phyloP scores from a whole-genome alignment of 2,888 invertebrate species.

The Metopia argyrocephala region DNA sequence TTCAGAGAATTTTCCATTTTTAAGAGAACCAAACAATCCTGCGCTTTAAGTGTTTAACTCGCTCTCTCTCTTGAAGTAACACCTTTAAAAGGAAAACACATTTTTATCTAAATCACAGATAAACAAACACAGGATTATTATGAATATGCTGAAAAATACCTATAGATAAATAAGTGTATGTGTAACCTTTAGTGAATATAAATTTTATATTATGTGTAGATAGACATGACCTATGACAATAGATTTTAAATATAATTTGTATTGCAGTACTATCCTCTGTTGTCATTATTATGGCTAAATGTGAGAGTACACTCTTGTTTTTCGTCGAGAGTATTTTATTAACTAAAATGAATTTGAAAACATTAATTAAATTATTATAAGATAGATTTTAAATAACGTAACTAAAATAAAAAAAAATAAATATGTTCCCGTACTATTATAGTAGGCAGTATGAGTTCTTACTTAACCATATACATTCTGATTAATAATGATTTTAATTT shows the following conservation, averaged over 20 bases:
- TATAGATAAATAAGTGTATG: background rate
- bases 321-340: background rate
- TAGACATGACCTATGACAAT: slow-evolving; percentile 61
- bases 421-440: too few relatives aligned
- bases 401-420: too few relatives aligned
- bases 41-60: background rate
- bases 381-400: slow-evolving; percentile 22
- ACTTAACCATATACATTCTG: too few relatives aligned
- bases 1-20: background rate
- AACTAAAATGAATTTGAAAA: background rate
- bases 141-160: too few relatives aligned
- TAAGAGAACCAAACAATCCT: slow-evolving; percentile 36
- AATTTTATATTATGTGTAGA: too few relatives aligned
- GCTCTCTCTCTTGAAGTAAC: background rate
- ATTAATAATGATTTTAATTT: slow-evolving; percentile 5
- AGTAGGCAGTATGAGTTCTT: too few relatives aligned
- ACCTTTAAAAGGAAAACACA: slow-evolving; percentile 6
- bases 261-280: background rate
- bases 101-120: slow-evolving; percentile 48
- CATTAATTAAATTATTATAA: slow-evolving; percentile 34
- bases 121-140: too few relatives aligned
- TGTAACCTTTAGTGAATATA: slow-evolving; percentile 13
- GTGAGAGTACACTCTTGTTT: background rate
- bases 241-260: slow-evolving; percentile 15
- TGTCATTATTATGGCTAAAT: background rate